A percentile compares a stretch with the other conserved stretches of the same genome.
Evolutionary conservation across 1,140 invertebrate genomes (phyloP).

Genomic region (Dendrolimus kikuchii): DNA sequence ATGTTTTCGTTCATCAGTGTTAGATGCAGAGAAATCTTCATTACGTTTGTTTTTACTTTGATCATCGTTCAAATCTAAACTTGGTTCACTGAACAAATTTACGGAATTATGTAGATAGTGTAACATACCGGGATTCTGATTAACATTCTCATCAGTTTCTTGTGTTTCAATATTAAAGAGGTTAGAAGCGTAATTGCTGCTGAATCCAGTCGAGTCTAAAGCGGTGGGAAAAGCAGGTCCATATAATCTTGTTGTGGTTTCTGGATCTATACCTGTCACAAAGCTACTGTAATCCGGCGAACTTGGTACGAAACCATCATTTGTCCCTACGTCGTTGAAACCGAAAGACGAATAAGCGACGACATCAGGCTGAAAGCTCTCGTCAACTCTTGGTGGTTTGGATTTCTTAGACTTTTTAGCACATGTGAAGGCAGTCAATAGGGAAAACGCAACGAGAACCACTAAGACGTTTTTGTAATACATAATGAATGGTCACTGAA

Average conservation of each 20-base stretch:
- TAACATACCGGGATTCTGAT: slow-evolving; percentile 26
- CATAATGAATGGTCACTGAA: slow-evolving; percentile 39
- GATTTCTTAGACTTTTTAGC: slow-evolving; percentile 45
- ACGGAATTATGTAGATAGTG: slow-evolving; percentile 30
- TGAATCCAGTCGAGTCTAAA: slow-evolving; percentile 34
- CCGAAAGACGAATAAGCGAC: slow-evolving; percentile 58
- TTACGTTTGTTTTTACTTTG: slow-evolving; percentile 22
- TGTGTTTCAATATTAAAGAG: slow-evolving; percentile 21
- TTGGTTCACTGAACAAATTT: slow-evolving; percentile 34
- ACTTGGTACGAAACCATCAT: slow-evolving; percentile 53
- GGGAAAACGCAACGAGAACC: slow-evolving; percentile 28
- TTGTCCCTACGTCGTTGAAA: slow-evolving; percentile 54
- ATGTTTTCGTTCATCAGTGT: slow-evolving; percentile 26
- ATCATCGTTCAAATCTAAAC: slow-evolving; percentile 20
- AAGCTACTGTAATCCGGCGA: slow-evolving; percentile 51
- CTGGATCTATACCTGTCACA: slow-evolving; percentile 33
- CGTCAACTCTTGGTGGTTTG: slow-evolving; percentile 30
- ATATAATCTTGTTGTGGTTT: slow-evolving; percentile 45
- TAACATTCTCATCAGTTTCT: slow-evolving; percentile 18
- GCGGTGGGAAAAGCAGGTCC: slow-evolving; percentile 57
- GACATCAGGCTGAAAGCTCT: slow-evolving; percentile 46
- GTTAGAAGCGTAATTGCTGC: slow-evolving; percentile 27
- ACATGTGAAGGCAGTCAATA: slow-evolving; percentile 20
- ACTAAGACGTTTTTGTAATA: slow-evolving; percentile 34
- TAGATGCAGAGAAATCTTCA: slow-evolving; percentile 12